Conservation (phyloP, 1,140 invertebrate species). For the Leptinotarsa texana region DNA sequence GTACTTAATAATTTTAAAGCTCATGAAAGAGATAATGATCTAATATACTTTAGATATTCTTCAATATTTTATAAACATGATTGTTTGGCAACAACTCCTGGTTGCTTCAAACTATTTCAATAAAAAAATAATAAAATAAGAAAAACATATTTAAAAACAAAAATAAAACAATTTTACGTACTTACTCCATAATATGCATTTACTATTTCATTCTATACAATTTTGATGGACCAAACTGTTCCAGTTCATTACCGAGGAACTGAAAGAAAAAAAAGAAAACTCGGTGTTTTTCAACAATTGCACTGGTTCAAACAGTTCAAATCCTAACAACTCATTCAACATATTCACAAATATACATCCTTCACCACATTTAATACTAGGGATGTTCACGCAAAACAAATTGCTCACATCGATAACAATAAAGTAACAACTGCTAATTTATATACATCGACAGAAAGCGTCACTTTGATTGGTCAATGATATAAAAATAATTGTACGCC, state of each 20-base stretch:
- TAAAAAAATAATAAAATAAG: constrained; percentile 23
- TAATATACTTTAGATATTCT: constrained; percentile 33
- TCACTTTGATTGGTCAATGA: constrained; percentile 57
- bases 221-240: constrained; percentile 37
- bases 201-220: constrained; percentile 43
- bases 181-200: constrained; percentile 37
- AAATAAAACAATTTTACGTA: constrained; percentile 35
- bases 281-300: constrained; percentile 12
- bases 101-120: constrained; percentile 18
- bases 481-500: constrained; percentile 55
- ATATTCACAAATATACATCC: constrained; percentile 56
- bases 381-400: constrained; percentile 48
- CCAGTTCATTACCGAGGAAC: constrained; percentile 32
- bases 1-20: constrained; percentile 55
- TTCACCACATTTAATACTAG: constrained; percentile 54
- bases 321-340: constrained; percentile 47
- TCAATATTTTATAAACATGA: constrained; percentile 30
- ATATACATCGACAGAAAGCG: constrained; percentile 56
- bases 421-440: constrained; percentile 55
- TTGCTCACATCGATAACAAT: constrained; percentile 53
- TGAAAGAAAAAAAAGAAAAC: constrained; percentile 15
- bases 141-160: constrained; percentile 38
- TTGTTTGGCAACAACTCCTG: constrained; percentile 19
- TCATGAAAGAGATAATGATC: constrained; percentile 43
- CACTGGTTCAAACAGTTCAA: constrained; percentile 44